Base-by-base conservation (phyloP, 1,140 invertebrate species). In the Apis dorsata region DNA sequence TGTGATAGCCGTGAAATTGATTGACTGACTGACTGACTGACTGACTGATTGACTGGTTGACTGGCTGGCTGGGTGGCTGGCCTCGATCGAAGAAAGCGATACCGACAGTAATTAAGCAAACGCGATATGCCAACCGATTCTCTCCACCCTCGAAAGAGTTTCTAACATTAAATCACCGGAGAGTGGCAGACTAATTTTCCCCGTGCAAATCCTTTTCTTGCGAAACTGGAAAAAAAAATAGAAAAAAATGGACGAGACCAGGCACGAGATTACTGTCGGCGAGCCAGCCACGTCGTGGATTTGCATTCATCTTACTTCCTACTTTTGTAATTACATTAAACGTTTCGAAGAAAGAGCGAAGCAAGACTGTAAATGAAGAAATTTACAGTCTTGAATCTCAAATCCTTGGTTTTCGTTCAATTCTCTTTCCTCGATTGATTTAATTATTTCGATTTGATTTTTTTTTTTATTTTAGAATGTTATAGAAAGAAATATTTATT, bases 81-180 rank as follows among this genome's bases (percentile, higher is more conserved):
- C 34, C 34, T 44, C 34, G 34, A 5, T 44, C 34, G 34, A 44
- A 44, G 34, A 44, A 44, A 44, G 34, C 34, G 34, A 44, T 44
- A 44, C 66, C 77, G 66, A 79, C 77, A 79, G 60, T 79, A 70
- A 79, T 79, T 79, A 79, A 70, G 66, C 28, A 55, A 79, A 62
- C 68, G 17, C 34, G 34, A 34, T 34, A 28, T 28, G 28, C 77
- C n/a, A 55, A 17, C 34, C 51, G 12, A 8, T 24, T 11, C 8
- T 28, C 28, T 24, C 19, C 8, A 28, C 28, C 66, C 24, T 21
- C 77, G 57, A 55, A 79, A 62, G 77, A 21, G 49, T 60, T 70
- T 21, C 55, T 69, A 66, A 70, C 65, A 21, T 9, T 44, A 44
- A 44, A 44, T 44, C 34, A 44, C 34, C 0, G 34, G 5, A 44